A percentile compares a stretch with the other conserved stretches of the same genome.
Evolutionary conservation across 64 coral and sea anemone species (phyloP).

Genomic region (Acropora yongei): DNA sequence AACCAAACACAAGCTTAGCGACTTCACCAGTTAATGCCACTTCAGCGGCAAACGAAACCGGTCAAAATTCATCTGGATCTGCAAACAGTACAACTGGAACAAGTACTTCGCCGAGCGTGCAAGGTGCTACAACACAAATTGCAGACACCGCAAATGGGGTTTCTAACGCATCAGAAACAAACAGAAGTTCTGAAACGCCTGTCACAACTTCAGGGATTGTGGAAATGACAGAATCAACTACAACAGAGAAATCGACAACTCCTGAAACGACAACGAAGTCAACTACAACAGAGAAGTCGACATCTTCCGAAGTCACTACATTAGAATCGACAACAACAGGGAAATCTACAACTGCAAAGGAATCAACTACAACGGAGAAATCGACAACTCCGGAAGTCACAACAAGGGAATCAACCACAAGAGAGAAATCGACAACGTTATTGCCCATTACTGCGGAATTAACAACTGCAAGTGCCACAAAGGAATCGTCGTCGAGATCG

Average conservation of each 20-base stretch:
- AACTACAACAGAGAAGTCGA: too few relatives aligned
- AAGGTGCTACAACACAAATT: neutral
- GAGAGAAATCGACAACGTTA: conserved; percentile 28
- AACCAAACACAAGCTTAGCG: neutral
- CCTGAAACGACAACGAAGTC: too few relatives aligned
- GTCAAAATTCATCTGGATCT: neutral
- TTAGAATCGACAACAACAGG: neutral
- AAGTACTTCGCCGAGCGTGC: neutral
- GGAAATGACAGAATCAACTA: too few relatives aligned
- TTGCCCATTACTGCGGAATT: conserved; percentile 19
- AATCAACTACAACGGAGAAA: conserved; percentile 36
- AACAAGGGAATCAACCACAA: neutral
- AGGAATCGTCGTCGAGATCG: neutral
- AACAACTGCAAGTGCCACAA: neutral
- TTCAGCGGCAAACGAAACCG: neutral
- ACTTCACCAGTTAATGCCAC: neutral
- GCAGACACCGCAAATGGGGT: neutral
- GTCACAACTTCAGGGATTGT: neutral
- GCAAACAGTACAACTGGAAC: neutral
- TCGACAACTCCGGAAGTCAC: conserved; percentile 53
- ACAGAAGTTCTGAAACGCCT: neutral
- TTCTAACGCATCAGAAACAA: neutral
- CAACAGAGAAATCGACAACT: too few relatives aligned
- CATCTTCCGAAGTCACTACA: neutral
- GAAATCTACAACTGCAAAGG: conserved; percentile 50